Conservation (phyloP, 2,888 invertebrate species). For the Muscina levida region DNA sequence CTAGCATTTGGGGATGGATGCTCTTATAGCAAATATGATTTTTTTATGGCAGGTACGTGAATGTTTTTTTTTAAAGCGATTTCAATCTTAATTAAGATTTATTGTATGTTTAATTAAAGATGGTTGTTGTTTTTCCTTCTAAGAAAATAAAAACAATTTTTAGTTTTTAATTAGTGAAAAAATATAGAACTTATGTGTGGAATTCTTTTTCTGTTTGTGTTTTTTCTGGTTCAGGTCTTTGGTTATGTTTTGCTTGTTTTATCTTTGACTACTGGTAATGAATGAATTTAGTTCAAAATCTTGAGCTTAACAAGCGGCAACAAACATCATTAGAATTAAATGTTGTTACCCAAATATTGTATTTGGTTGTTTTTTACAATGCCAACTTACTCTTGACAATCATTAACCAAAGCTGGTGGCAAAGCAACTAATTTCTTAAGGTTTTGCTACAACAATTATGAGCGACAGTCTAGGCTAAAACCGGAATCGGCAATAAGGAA, state of each 20-base stretch:
- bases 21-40: too few relatives aligned
- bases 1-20: too few relatives aligned
- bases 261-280: conserved; percentile 3
- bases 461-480: neutral
- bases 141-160: conserved; percentile 6
- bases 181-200: neutral
- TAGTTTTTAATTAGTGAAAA: conserved; percentile 21
- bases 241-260: neutral
- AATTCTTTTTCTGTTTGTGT: neutral
- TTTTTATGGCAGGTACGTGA: too few relatives aligned
- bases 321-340: too few relatives aligned
- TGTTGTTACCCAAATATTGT: conserved; percentile 11
- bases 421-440: conserved; percentile 30
- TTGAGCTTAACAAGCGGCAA: conserved; percentile 17
- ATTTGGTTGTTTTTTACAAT: conserved; percentile 1
- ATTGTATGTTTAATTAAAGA: conserved; percentile 29
- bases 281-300: conserved; percentile 53
- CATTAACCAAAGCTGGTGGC: conserved; percentile 7
- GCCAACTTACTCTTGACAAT: conserved; percentile 26
- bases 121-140: too few relatives aligned
- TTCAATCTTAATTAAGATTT: conserved; percentile 43
- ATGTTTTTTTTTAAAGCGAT: neutral
- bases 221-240: neutral
- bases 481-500: neutral
- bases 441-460: conserved; percentile 3